Evolutionary conservation across 2,797 vertebrate species (phyloP), one percentile per base, ranked within the genome.

Genomic region (Rhyacichthys aspro): DNA sequence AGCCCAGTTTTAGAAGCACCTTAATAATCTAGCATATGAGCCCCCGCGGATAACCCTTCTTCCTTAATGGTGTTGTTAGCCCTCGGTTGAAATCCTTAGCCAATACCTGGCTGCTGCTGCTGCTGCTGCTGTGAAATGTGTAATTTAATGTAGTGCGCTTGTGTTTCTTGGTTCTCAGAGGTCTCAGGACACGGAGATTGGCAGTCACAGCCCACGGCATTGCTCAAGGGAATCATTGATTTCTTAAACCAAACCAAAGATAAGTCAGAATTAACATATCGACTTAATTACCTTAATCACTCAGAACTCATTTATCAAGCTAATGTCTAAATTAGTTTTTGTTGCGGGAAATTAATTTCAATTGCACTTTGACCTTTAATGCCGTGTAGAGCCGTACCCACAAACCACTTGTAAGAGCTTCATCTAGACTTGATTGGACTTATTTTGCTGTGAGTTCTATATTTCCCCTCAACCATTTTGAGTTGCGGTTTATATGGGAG

Each of bases 271-370:
- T 89, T 86, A 81, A 82, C 85, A 89, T 88, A 86, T 86, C 72
- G 69, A 66, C 66, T 83, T 90, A 89, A 89, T 91, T 89, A 81
- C 68, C 67, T 71, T 83, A 79, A 89, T 88, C 85, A 78, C 71
- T 49, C 71, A 28, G 55, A 65, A 37, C 72, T 79, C 82, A 76
- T 90, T 88, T 89, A 89, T 90, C 85, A 88, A 76, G 50, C 67
- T 74, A 67, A 85, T 55, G 81, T 90, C 78, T 78, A 84, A 90
- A 89, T 90, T 84, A 81, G 83, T 86, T 89, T 86, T 84, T 86
- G 84, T 70, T 70, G 71, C 77, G 81, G 78, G 85, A 83, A 87
- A 87, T 90, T 87, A 53, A 86, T 88, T 88, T 88, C 66, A 71
- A 82, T 82, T 86, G 83, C 70, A 78, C 83, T 85, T 70, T 83